Conservation (phyloP, 1,140 invertebrate species). For the Zaprionus tsacasi region DNA sequence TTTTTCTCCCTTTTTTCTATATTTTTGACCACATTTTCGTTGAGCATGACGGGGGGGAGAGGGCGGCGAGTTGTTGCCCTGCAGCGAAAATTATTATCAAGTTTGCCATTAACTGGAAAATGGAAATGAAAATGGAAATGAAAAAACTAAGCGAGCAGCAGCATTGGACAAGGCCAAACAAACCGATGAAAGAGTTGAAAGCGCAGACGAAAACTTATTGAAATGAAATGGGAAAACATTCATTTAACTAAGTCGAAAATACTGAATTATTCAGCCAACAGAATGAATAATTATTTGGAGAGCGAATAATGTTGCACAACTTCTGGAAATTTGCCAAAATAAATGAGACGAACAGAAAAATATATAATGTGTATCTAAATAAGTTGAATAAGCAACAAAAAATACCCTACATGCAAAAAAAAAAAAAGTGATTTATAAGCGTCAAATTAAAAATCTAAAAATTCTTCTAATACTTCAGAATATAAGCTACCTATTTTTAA, state of each 20-base stretch:
- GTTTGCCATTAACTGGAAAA: constrained; percentile 36
- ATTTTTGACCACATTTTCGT: too few relatives aligned
- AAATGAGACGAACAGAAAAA: not conserved
- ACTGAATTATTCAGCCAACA: constrained; percentile 29
- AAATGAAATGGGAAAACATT: constrained; percentile 31
- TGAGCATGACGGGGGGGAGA: not conserved
- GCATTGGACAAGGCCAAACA: constrained; percentile 12
- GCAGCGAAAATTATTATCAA: constrained; percentile 47
- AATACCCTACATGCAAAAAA: too few relatives aligned
- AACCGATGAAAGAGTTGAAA: constrained; percentile 15
- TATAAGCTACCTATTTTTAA: too few relatives aligned
- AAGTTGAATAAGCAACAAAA: too few relatives aligned
- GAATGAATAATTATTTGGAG: constrained; percentile 39
- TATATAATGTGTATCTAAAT: too few relatives aligned
- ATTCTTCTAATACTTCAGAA: too few relatives aligned
- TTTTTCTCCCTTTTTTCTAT: too few relatives aligned
- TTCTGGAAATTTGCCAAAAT: constrained; percentile 18
- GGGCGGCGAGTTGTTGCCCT: not conserved
- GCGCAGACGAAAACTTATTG: constrained; percentile 18
- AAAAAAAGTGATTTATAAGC: too few relatives aligned
- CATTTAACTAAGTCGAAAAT: constrained; percentile 11
- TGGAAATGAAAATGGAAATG: constrained; percentile 24
- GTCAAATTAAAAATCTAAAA: too few relatives aligned
- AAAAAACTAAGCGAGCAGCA: constrained; percentile 10
- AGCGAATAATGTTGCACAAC: not conserved